Evolutionary conservation across 2,113 vertebrate species (phyloP).

Genomic region (Odobenus rosmarus): DNA sequence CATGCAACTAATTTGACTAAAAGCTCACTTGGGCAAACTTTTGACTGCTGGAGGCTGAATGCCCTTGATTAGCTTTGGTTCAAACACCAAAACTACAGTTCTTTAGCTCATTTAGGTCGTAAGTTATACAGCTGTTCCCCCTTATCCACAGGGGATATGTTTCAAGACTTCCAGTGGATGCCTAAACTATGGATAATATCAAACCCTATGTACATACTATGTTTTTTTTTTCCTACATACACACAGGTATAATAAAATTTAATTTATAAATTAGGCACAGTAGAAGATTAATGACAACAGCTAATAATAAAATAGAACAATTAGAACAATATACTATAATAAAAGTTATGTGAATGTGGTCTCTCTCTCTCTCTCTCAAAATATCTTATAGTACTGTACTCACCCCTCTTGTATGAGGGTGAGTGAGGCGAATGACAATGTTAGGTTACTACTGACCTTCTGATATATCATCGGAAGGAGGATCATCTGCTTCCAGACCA

Average conservation of each 20-base stretch:
- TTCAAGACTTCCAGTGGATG: not conserved
- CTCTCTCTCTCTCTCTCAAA: not conserved
- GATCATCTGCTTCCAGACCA: not conserved
- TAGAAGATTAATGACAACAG: not conserved
- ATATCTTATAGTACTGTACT: not conserved
- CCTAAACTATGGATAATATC: not conserved
- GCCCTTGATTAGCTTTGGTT: not conserved
- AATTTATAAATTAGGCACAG: not conserved
- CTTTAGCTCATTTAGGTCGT: not conserved
- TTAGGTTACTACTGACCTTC: not conserved
- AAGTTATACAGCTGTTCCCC: not conserved
- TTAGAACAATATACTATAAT: not conserved
- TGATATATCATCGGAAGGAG: not conserved
- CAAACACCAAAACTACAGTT: not conserved
- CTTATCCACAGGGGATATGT: not conserved
- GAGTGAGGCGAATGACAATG: not conserved
- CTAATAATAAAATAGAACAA: not conserved
- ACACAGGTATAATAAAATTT: not conserved
- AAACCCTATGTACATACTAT: not conserved
- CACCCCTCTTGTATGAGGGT: not conserved
- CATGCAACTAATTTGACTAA: not conserved
- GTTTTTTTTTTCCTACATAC: not conserved
- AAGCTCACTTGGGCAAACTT: not conserved
- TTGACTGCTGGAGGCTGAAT: not conserved
- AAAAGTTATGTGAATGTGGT: not conserved